Percentiles rank a stretch among this genome's conserved stretches.
These are phyloP conservation scores for Arrhopalites spinosus DNA, from an alignment of 2,888 invertebrate species.

Conservation along the genomic window DNA sequence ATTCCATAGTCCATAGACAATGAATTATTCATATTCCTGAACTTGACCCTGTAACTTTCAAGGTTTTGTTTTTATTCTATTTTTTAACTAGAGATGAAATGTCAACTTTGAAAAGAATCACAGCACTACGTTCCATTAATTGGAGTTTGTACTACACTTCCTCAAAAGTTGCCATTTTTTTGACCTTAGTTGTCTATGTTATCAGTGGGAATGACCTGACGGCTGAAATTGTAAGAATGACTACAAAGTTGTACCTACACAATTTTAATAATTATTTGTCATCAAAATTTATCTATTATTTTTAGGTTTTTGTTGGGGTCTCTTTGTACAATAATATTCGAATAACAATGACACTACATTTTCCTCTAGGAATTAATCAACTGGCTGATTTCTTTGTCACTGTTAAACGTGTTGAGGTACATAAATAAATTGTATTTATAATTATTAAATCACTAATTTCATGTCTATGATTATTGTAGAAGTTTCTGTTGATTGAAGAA, in stretches of 20 bases:
- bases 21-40: no score
- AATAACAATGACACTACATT: conserved; percentile 82
- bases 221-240: conserved; percentile 68
- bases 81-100: conserved; percentile 77
- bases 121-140: conserved; percentile 69
- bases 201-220: conserved; percentile 70
- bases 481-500: conserved; percentile 11
- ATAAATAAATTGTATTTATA: background rate
- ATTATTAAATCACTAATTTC: no score
- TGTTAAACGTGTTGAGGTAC: conserved; percentile 70
- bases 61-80: no score
- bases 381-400: conserved; percentile 80
- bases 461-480: background rate
- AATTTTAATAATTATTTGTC: conserved; percentile 1
- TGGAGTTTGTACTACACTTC: conserved; percentile 73
- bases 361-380: conserved; percentile 82
- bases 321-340: conserved; percentile 86
- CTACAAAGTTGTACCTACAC: background rate
- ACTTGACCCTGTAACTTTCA: no score
- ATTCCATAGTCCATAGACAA: no score
- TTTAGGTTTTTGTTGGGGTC: conserved; percentile 76
- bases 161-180: conserved; percentile 80
- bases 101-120: conserved; percentile 67
- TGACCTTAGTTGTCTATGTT: conserved; percentile 78
- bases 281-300: background rate